Evolutionary conservation across 1,140 invertebrate species (phyloP), one percentile per base, ranked within the genome.

Genomic region (Drosophila mauritiana): DNA sequence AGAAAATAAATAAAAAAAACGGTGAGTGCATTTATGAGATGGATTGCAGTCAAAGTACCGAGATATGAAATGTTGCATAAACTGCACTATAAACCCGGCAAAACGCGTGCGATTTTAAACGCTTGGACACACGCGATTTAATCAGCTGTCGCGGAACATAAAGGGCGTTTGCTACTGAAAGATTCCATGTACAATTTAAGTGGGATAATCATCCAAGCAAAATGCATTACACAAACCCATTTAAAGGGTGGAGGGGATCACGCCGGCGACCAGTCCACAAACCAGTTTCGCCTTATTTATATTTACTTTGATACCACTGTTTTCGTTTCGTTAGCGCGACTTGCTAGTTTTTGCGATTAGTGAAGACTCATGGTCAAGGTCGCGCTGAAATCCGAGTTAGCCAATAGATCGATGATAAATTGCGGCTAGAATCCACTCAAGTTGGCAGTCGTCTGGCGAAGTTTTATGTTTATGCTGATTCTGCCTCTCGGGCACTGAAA

Each of bases 291-390:
- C 36, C 27, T 64, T 67, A 49, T 72, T 70, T 73, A 31, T 55
- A 59, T 49, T 69, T 56, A 68, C 57, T 73, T 62, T 49, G 40
- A 43, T 68, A 43, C 39, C 22, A 49, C 61, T 42, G 36, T 61
- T 61, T 64, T 42, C 22, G 48, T 46, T 70, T 46, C 39, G 63
- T 57, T 58, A 52, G 45, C 70, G 36, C 42, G 42, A 59, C 45
- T 69, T 27, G 37, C 73, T 52, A 52, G 49, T 70, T 67, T 77
- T 73, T 69, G 22, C 73, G 49, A 73, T 46, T 56, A 68, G 53
- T 75, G 74, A 84, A 88, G 74, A 86, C 68, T 86, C 83, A 88
- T 82, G 83, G 83, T 65, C 83, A 88, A 88, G 83, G 83, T 83
- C 78, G 46, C 15, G n/a, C 34, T 36, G 20, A 65, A 27, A 45